Conservation (phyloP, 1,140 invertebrate species). For the Sycophila sp. region DNA sequence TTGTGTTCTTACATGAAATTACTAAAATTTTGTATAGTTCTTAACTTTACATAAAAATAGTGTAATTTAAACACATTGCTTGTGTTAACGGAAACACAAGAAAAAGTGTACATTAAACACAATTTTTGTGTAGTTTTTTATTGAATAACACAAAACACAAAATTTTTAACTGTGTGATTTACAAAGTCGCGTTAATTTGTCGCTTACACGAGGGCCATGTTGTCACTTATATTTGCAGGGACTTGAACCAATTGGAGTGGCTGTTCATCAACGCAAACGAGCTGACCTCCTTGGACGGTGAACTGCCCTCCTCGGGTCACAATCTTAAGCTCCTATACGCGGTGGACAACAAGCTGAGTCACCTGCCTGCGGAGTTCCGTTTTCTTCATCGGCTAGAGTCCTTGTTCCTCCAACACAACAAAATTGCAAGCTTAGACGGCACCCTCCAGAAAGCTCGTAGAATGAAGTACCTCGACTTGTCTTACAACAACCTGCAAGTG, state of each 20-base stretch:
- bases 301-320: conserved; percentile 74
- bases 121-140: too few species aligned
- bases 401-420: conserved; percentile 77
- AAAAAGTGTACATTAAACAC: too few species aligned
- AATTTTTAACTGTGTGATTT: neutral
- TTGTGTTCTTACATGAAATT: too few species aligned
- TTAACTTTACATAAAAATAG: too few species aligned
- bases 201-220: too few species aligned
- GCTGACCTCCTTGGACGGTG: conserved; percentile 76
- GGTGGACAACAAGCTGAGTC: conserved; percentile 75
- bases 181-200: too few species aligned
- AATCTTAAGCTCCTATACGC: conserved; percentile 76
- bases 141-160: too few species aligned
- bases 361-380: conserved; percentile 75
- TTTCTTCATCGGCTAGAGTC: conserved; percentile 74
- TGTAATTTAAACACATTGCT: too few species aligned
- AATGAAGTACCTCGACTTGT: conserved; percentile 73
- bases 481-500: conserved; percentile 78
- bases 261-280: conserved; percentile 81
- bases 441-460: conserved; percentile 74
- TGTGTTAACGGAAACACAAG: too few species aligned
- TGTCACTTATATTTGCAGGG: conserved; percentile 55
- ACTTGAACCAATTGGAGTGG: conserved; percentile 78
- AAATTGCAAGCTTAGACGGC: conserved; percentile 74
- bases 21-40: too few species aligned